Evolutionary conservation across 2,888 invertebrate species (phyloP), one percentile per base, ranked within the genome.

Genomic region (Drosophila hamatofila): DNA sequence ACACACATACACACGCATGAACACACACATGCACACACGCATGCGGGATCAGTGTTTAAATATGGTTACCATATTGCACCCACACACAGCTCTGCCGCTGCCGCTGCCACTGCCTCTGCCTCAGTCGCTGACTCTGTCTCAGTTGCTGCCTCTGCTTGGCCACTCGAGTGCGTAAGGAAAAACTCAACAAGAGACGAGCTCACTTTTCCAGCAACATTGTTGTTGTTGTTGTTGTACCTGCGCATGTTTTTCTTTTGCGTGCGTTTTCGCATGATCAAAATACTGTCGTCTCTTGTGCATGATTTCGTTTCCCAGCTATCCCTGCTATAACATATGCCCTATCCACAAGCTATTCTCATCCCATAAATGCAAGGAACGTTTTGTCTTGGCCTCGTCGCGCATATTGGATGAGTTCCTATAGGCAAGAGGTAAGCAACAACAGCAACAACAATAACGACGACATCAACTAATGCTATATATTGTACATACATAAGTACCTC

Each of bases 31-130:
- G 48, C 41, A 56, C 54, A 61, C 33, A 62, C 56, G 63, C 61
- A 81, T 80, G 72, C 82, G 90, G 81, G 81, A 82, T 90, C 89
- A 72, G 76, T 83, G 75, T 80, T 77, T 72, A 81, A 90, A 89
- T 89, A 83, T 89, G 89, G 69, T 87, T 83, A 83, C 81, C 90
- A 92, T 81, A 90, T 89, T 91, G 91, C 90, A 88, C 91, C 90
- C 91, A 90, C 91, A 80, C 86, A 81, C 42, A 58, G 48, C 59
- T 59, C 64, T 42, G 65, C 3, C 46, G 18, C 59, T 51, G 63
- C 23, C 42, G 8, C 61, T 21, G 59, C 23, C 0, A 2, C 42
- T 42, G 42, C 21, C 8, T 8, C 39, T 59, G 21, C 73, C 25
- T 9, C 65, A 54, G 64, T 39, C 62, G 57, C 66, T 62, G 71